Percentiles rank a stretch among this genome's conserved stretches.
These are phyloP conservation scores for Noctua comes DNA, from an alignment of 2,888 invertebrate species.

Conservation along the genomic window DNA sequence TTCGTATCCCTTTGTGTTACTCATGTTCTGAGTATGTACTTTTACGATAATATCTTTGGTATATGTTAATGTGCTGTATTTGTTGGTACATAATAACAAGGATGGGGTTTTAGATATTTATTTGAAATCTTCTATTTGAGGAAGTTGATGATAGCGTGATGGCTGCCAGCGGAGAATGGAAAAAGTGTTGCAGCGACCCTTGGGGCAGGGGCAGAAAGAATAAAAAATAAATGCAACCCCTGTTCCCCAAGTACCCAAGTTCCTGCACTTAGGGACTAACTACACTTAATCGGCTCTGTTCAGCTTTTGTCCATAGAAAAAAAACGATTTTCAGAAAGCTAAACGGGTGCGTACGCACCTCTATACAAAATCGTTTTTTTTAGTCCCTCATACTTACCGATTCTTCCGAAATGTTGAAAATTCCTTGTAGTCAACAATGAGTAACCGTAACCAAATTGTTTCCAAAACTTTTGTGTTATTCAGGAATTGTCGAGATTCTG, in stretches of 20 bases:
- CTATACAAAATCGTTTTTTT: too few species aligned
- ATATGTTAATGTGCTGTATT: not conserved
- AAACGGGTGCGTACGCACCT: too few species aligned
- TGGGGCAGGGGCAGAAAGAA: not conserved
- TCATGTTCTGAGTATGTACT: constrained; percentile 18
- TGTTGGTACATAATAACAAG: not conserved
- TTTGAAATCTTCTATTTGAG: not conserved
- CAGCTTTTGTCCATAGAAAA: too few species aligned
- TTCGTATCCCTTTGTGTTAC: constrained; percentile 38
- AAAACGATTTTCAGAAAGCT: too few species aligned
- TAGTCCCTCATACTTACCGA: not conserved
- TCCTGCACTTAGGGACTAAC: too few species aligned
- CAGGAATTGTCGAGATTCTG: not conserved
- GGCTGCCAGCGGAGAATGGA: not conserved
- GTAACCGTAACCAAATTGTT: not conserved
- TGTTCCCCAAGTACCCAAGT: too few species aligned
- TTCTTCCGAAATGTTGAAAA: not conserved
- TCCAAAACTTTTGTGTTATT: not conserved
- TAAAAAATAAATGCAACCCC: not conserved
- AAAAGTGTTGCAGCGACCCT: not conserved
- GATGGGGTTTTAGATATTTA: not conserved
- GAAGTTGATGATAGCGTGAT: not conserved
- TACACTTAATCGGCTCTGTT: too few species aligned
- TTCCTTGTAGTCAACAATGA: not conserved
- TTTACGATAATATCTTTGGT: not conserved